Evolutionary conservation across 2,113 vertebrate genomes (phyloP).

Genomic region (Dendropsophus ebraccatus): DNA sequence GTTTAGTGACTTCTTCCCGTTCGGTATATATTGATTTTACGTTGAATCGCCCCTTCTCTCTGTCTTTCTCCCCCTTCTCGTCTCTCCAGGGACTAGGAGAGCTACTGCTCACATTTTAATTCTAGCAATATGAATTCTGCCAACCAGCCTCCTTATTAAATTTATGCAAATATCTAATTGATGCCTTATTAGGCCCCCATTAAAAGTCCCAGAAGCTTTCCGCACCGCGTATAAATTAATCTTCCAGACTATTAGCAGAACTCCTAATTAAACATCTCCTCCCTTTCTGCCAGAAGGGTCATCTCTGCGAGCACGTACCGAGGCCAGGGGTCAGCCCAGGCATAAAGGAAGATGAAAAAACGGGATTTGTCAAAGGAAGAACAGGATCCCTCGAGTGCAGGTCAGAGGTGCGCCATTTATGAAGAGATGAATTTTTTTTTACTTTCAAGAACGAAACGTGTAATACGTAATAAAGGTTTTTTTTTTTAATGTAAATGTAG

Average conservation of each 20-base stretch:
- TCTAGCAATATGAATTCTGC: conserved; percentile 27
- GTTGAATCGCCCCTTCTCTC: conserved; percentile 20
- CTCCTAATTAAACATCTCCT: conserved; percentile 57
- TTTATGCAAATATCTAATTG: conserved; percentile 55
- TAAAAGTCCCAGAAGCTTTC: conserved; percentile 55
- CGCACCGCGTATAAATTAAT: conserved; percentile 48
- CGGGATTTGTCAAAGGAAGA: conserved; percentile 8
- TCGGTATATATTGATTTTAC: conserved; percentile 40
- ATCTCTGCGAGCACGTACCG: background rate
- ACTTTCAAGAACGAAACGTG: background rate
- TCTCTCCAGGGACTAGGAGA: background rate
- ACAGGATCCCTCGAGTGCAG: background rate
- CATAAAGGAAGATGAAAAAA: background rate
- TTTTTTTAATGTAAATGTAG: background rate
- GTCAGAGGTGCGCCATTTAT: background rate
- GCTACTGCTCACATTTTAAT: conserved; percentile 21
- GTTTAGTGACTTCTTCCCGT: background rate
- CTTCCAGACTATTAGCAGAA: conserved; percentile 54
- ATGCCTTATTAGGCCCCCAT: conserved; percentile 55
- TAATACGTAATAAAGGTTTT: background rate
- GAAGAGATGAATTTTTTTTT: background rate
- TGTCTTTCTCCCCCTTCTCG: background rate
- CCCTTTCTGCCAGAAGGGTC: conserved; percentile 47
- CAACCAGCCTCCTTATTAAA: conserved; percentile 40
- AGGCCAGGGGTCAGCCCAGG: background rate